Evolutionary conservation across 1,140 invertebrate genomes (phyloP).

Genomic region (Glossosoma conforme): DNA sequence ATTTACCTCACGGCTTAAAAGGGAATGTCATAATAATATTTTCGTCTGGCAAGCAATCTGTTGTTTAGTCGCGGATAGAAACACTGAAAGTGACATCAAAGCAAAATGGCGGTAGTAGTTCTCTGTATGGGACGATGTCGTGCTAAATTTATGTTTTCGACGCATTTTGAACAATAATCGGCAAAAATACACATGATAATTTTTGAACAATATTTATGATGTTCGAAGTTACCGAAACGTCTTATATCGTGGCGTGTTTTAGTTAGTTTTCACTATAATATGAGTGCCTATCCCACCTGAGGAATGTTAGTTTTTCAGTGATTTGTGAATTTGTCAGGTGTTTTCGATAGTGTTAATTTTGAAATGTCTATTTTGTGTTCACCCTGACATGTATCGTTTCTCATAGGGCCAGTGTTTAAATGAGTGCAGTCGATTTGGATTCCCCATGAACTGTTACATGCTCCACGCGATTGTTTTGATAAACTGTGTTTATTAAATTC

Average conservation of each 20-base stretch:
- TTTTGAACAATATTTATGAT: conserved; percentile 23
- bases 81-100: conserved; percentile 28
- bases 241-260: conserved; percentile 13
- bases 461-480: conserved; percentile 42
- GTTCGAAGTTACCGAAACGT: conserved; percentile 9
- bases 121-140: conserved; percentile 16
- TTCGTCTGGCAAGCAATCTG: background rate
- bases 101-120: conserved; percentile 26
- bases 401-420: conserved; percentile 7
- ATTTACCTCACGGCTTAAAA: too few relatives aligned
- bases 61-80: background rate
- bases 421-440: conserved; percentile 15
- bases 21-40: background rate
- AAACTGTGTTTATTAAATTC: conserved; percentile 47
- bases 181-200: conserved; percentile 12
- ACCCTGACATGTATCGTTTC: conserved; percentile 18
- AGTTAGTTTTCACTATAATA: conserved; percentile 23
- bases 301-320: conserved; percentile 53
- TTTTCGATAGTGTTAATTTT: conserved; percentile 48
- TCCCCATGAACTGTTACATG: conserved; percentile 21
- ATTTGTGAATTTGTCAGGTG: conserved; percentile 53
- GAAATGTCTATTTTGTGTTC: conserved; percentile 49
- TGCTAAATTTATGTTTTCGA: conserved; percentile 23
- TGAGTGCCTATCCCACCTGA: conserved; percentile 46
- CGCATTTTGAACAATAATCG: conserved; percentile 16